phyloP scores from a whole-genome alignment of 2,113 vertebrate genomes.

The human region DNA sequence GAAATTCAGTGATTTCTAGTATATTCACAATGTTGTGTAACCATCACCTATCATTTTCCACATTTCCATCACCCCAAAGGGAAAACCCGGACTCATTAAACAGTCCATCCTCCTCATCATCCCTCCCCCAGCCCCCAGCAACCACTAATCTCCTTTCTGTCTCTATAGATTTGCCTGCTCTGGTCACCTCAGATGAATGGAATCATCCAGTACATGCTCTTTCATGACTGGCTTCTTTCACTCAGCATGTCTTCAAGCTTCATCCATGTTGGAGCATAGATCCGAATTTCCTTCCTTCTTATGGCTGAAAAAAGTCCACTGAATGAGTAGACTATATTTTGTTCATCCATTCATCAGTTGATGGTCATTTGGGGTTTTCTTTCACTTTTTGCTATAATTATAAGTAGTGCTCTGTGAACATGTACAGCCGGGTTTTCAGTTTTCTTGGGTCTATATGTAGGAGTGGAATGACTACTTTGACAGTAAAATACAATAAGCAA shows the following conservation, averaged over 20 bases:
- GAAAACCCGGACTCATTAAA: neutral
- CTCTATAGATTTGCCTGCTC: neutral
- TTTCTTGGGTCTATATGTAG: neutral
- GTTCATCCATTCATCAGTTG: neutral
- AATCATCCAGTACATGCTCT: neutral
- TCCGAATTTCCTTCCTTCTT: neutral
- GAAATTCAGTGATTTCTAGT: neutral
- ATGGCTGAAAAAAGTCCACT: neutral
- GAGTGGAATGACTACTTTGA: neutral
- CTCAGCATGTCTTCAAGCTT: neutral
- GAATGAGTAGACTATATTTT: neutral
- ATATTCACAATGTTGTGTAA: neutral
- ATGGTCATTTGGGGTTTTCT: neutral
- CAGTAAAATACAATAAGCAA: neutral
- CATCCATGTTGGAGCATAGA: neutral
- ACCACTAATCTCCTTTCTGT: neutral
- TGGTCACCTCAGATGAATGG: neutral
- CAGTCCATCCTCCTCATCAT: neutral
- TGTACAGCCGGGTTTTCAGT: neutral
- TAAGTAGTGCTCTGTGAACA: neutral
- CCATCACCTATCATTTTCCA: neutral
- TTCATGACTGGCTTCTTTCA: neutral
- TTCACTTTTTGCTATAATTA: neutral
- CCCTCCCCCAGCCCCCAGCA: neutral
- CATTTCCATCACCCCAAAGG: neutral